Percentiles rank a stretch among this genome's conserved stretches.
phyloP scores from a whole-genome alignment of 2,888 invertebrate genomes.

The Ectropis crepuscularia region DNA sequence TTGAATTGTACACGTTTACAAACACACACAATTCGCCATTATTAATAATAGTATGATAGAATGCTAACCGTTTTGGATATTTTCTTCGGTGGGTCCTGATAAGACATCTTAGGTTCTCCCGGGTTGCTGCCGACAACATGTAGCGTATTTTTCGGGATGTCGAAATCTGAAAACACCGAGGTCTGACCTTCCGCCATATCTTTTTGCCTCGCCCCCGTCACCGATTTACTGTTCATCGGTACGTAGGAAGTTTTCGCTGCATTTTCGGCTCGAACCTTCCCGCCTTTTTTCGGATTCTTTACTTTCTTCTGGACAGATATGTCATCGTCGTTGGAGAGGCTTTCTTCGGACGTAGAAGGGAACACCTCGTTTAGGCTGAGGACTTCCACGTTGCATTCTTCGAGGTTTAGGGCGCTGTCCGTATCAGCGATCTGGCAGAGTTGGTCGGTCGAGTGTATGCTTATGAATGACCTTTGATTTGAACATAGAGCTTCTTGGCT shows the following conservation, averaged over 20 bases:
- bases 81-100: constrained; percentile 76
- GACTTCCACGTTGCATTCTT: constrained; percentile 77
- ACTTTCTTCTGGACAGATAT: constrained; percentile 57
- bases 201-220: constrained; percentile 66
- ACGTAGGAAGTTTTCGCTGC: constrained; percentile 60
- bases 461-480: constrained; percentile 77
- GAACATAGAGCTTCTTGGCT: constrained; percentile 59
- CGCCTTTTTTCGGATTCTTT: constrained; percentile 54
- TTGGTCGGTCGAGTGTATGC: constrained; percentile 80
- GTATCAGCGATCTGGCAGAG: constrained; percentile 68
- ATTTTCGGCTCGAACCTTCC: constrained; percentile 53
- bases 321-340: constrained; percentile 70
- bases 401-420: constrained; percentile 59
- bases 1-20: too few species aligned
- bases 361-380: constrained; percentile 77
- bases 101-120: constrained; percentile 79
- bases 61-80: constrained; percentile 73
- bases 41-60: not conserved
- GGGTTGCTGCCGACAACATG: constrained; percentile 79
- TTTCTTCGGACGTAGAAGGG: constrained; percentile 80
- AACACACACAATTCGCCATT: too few species aligned
- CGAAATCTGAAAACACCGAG: constrained; percentile 71
- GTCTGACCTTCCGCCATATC: constrained; percentile 62
- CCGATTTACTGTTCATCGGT: constrained; percentile 77
- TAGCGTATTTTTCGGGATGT: constrained; percentile 77